Evolutionary conservation across 2,797 vertebrate genomes (phyloP).

Genomic region (Sebastes hopkinsi): DNA sequence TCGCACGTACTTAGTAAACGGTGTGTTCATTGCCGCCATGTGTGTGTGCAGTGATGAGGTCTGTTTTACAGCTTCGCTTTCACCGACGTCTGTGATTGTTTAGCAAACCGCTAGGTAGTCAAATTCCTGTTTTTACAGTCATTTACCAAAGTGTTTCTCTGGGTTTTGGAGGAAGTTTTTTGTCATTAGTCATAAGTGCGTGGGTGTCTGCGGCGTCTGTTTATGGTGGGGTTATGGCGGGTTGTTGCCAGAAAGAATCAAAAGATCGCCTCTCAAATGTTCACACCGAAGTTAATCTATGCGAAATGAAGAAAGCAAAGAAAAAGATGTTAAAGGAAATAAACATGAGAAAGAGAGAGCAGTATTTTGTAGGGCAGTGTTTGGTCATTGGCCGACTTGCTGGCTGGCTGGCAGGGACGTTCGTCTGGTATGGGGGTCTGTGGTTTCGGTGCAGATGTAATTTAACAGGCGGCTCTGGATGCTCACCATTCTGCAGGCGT

Average conservation of each 20-base stretch:
- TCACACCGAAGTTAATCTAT: slow-evolving; percentile 45
- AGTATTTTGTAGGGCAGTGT: slow-evolving; percentile 41
- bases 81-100: slow-evolving; percentile 51
- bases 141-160: slow-evolving; percentile 64
- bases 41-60: slow-evolving; percentile 52
- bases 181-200: slow-evolving; percentile 57
- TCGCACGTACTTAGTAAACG: slow-evolving; percentile 41
- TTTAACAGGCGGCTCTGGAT: slow-evolving; percentile 75
- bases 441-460: slow-evolving; percentile 78
- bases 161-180: slow-evolving; percentile 41
- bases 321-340: slow-evolving; percentile 47
- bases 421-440: slow-evolving; percentile 75
- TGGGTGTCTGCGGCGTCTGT: slow-evolving; percentile 47
- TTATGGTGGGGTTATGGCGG: slow-evolving; percentile 31
- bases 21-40: slow-evolving; percentile 60
- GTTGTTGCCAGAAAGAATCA: slow-evolving; percentile 18
- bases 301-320: slow-evolving; percentile 44
- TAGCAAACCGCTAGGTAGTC: slow-evolving; percentile 60
- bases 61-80: slow-evolving; percentile 56
- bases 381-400: slow-evolving; percentile 74
- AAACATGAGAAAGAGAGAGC: slow-evolving; percentile 50
- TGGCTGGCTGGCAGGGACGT: slow-evolving; percentile 71
- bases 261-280: slow-evolving; percentile 31
- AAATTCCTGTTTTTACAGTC: slow-evolving; percentile 66
- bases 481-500: slow-evolving; percentile 71